Evolutionary conservation across 2,888 invertebrate species (phyloP), one percentile per base, ranked within the genome.

Genomic region (Plagiodera versicolora): DNA sequence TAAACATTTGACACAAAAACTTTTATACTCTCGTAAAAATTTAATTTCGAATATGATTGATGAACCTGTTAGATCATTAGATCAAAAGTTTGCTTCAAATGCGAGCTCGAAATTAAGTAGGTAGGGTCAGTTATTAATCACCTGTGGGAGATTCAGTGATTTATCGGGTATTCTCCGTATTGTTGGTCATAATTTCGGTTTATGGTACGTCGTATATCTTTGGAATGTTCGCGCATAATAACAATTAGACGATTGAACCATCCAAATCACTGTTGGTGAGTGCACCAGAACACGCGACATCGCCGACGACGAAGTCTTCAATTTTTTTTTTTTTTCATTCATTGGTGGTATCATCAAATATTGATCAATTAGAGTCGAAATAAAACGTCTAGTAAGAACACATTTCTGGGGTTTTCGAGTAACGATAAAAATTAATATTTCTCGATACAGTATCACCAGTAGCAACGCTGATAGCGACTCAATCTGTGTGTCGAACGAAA

Each of bases 1-100:
- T 76, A 75, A 77, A 75, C 77, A 75, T 77, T 77, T 77, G 77
- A 77, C 77, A 75, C 75, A 74, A n/a, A n/a, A n/a, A 74, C 74
- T 78, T 79, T 79, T 79, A 79, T 78, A 77, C 69, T 76, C 74
- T 78, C 75, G 79, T 79, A 79, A 79, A 79, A 79, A 78, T 79
- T 79, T 79, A 76, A 79, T 79, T 79, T 76, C 77, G 74, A 75
- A 77, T 78, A 78, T 79, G 78, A 79, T 79, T 78, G 79, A 79
- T 77, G 75, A 73, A 78, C 77, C 76, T 76, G 78, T 77, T 77
- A 74, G 74, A 73, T 73, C 73, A 74, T 74, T 74, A 73, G 71
- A 67, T 67, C 69, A 65, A 68, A n/a, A 67, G 66, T 70, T 68
- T 63, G 66, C 64, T 65, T 70, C 6, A 64, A 68, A 68, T 69